phyloP scores from a whole-genome alignment of 2,888 invertebrate species.

The Andrena hattorfiana region DNA sequence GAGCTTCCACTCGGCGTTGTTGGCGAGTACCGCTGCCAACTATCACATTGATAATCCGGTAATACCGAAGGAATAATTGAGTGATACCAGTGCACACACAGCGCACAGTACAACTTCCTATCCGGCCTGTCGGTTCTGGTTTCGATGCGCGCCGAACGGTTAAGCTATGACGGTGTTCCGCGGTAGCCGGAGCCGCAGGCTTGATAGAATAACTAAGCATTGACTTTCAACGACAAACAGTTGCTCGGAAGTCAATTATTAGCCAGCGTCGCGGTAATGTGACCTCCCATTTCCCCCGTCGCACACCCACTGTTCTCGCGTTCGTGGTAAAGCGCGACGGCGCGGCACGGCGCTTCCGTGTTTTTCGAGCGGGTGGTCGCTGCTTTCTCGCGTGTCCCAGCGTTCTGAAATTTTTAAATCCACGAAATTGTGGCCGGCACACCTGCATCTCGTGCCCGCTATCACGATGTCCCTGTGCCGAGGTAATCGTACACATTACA shows the following conservation, averaged over 20 bases:
- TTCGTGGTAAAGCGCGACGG: background rate
- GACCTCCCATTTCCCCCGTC: background rate
- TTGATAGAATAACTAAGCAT: conserved; percentile 79
- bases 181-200: conserved; percentile 48
- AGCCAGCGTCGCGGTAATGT: conserved; percentile 31
- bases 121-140: conserved; percentile 36
- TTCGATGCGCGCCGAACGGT: conserved; percentile 36
- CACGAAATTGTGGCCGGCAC: conserved; percentile 56
- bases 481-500: conserved; percentile 50
- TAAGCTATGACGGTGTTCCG: conserved; percentile 39
- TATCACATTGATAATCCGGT: conserved; percentile 64
- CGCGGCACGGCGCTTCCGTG: background rate
- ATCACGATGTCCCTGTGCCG: conserved; percentile 14
- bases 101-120: conserved; percentile 38
- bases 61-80: conserved; percentile 68
- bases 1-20: conserved; percentile 26
- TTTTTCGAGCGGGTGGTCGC: background rate
- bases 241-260: conserved; percentile 72
- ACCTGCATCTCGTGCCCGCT: conserved; percentile 21
- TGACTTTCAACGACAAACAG: conserved; percentile 72
- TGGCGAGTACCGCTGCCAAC: conserved; percentile 50
- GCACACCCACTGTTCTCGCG: background rate
- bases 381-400: background rate
- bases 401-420: conserved; percentile 64
- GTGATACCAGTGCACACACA: conserved; percentile 34